Conservation (phyloP, 2,113 vertebrate species). For the Myocastor coypus region DNA sequence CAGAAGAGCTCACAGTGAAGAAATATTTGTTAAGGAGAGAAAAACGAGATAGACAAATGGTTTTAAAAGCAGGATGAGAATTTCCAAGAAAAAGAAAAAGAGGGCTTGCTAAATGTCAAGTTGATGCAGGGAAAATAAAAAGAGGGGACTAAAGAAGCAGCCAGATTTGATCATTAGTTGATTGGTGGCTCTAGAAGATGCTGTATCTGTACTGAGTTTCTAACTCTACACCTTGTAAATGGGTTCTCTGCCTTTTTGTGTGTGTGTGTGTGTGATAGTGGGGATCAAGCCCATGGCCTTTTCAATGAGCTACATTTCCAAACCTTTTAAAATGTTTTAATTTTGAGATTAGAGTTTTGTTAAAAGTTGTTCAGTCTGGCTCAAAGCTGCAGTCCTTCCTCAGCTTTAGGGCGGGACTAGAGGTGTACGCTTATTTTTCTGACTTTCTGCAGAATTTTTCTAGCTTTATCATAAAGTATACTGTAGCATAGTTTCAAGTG, state of each 20-base stretch:
- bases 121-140: conserved; percentile 1
- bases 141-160: background rate
- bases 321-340: background rate
- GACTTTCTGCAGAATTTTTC: conserved; percentile 34
- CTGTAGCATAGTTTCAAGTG: background rate
- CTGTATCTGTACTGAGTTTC: background rate
- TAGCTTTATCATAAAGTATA: background rate
- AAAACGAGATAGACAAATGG: background rate
- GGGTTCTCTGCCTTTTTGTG: background rate
- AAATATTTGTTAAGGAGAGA: background rate
- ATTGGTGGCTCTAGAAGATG: background rate
- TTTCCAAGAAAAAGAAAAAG: background rate
- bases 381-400: background rate
- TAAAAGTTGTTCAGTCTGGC: background rate
- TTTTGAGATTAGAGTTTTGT: background rate
- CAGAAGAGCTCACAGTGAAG: background rate
- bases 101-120: background rate
- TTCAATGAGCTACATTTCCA: background rate
- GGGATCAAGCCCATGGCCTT: background rate
- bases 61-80: conserved; percentile 8
- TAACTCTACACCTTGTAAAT: background rate
- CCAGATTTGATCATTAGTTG: background rate
- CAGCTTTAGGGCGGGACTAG: background rate
- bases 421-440: background rate
- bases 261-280: background rate